Evolutionary conservation across 1,140 invertebrate species (phyloP).

Genomic region (Ostrea edulis): DNA sequence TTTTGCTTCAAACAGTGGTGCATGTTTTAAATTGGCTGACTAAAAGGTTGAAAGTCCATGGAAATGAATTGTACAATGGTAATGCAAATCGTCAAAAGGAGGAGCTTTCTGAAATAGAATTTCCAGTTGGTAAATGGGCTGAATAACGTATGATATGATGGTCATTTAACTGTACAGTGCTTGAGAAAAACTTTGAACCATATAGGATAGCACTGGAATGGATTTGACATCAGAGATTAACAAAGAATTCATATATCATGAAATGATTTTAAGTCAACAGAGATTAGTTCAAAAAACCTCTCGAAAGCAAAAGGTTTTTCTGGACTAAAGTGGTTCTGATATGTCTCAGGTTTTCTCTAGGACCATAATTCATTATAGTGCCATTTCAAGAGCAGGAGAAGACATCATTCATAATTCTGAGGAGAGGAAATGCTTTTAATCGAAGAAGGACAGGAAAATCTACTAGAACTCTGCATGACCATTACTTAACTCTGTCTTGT

Average conservation of each 20-base stretch:
- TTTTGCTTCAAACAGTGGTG: too few relatives aligned
- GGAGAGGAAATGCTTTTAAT: not conserved
- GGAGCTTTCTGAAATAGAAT: not conserved
- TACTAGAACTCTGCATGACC: not conserved
- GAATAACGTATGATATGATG: not conserved
- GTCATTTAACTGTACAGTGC: not conserved
- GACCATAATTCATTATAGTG: slow-evolving; percentile 29
- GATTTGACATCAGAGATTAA: not conserved
- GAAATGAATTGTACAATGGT: not conserved
- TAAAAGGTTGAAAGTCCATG: too few relatives aligned
- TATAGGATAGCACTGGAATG: not conserved
- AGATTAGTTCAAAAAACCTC: not conserved
- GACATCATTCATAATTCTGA: slow-evolving; percentile 29
- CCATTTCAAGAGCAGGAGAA: not conserved
- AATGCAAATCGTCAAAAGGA: not conserved
- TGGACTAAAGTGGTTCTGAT: not conserved
- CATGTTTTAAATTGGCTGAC: too few relatives aligned
- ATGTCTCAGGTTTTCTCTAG: not conserved
- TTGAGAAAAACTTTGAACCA: not conserved
- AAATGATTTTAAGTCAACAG: not conserved
- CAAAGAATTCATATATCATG: not conserved
- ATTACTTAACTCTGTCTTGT: not conserved
- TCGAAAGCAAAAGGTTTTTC: not conserved
- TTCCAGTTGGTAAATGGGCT: not conserved
- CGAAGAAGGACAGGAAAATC: not conserved